phyloP scores from a whole-genome alignment of 2,888 invertebrate species.

The Trissolcus brochymenae region DNA sequence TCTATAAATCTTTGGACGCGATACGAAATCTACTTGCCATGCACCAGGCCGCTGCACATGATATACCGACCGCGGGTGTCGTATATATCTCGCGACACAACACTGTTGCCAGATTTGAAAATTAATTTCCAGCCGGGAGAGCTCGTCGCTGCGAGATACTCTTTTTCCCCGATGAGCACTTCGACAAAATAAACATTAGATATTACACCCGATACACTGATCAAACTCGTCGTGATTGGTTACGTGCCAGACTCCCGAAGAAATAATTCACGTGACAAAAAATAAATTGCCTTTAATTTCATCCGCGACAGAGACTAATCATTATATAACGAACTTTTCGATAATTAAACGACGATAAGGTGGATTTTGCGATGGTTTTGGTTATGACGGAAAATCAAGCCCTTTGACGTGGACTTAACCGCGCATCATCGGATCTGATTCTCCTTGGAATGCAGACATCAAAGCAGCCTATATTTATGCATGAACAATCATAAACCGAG shows the following conservation, averaged over 20 bases:
- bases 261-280: not conserved
- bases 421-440: conserved; percentile 16
- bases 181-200: conserved; percentile 36
- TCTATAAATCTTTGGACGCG: conserved; percentile 53
- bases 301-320: too few relatives aligned
- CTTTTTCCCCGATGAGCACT: conserved; percentile 19
- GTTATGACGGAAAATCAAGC: conserved; percentile 25
- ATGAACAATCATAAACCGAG: too few relatives aligned
- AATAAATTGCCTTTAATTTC: too few relatives aligned
- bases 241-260: too few relatives aligned
- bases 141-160: conserved; percentile 8
- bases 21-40: conserved; percentile 56
- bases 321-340: too few relatives aligned
- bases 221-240: too few relatives aligned
- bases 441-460: conserved; percentile 31
- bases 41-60: conserved; percentile 54
- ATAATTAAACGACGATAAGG: not conserved
- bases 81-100: conserved; percentile 50
- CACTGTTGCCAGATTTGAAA: conserved; percentile 56
- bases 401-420: conserved; percentile 40
- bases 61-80: conserved; percentile 56
- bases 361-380: conserved; percentile 19
- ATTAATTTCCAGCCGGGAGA: conserved; percentile 49
- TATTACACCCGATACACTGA: not conserved
- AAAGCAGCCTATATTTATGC: conserved; percentile 2